Evolutionary conservation across 2,113 vertebrate species (phyloP), one percentile per base, ranked within the genome.

Genomic region (Platichthys flesus): DNA sequence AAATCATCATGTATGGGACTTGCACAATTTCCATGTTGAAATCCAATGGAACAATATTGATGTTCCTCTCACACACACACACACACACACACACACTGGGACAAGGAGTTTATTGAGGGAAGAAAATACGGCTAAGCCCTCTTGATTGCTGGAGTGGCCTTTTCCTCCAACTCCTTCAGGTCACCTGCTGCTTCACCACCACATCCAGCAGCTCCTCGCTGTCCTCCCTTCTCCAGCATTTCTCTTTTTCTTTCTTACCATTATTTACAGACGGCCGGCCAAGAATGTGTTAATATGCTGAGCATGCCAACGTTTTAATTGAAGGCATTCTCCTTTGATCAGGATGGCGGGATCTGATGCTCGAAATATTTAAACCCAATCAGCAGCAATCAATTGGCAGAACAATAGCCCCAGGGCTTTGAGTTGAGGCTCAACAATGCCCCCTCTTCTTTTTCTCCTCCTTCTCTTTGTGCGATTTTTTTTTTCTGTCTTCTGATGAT

Each of bases 251-350:
- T 85, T 70, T 75, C 78, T 78, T 87, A 90, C 90, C 92, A 94
- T 95, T 95, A 94, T 93, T 95, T 92, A 79, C 86, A 92, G 94
- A 95, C 94, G 93, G 89, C 87, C 28, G 56, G 64, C 76, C 75
- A 96, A 94, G 94, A 97, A 97, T 96, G 93, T 93, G 86, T 93
- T 96, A 96, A 96, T 96, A 94, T 93, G 86, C 95, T 89, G 90
- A 95, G 93, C 94, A 78, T 66, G 92, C 93, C 92, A 91, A 85
- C 83, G 93, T 94, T 95, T 96, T 95, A 95, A 95, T 94, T 91
- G 86, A 91, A 76, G 87, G 70, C 78, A 66, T 68, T 70, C 78
- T 45, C 56, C 95, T 97, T 96, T 97, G 95, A 97, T 97, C 95
- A 92, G 76, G 83, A 37, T 35, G 56, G 74, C 81, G 64, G 83